Evolutionary conservation across 2,113 vertebrate species (phyloP).

Genomic region (Centropus unirufus): DNA sequence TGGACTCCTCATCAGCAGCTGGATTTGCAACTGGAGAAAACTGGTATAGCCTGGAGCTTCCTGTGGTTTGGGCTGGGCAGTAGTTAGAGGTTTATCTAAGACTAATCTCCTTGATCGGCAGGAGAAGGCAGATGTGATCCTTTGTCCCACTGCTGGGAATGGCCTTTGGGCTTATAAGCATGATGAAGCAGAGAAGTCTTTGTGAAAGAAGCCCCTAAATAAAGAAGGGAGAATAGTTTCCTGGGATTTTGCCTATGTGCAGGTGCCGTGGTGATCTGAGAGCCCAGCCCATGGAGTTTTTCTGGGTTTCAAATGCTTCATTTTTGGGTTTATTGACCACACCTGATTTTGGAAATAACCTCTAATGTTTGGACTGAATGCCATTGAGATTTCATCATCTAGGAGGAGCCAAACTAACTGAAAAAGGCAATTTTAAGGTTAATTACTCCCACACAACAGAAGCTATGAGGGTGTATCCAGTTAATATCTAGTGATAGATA

Average conservation of each 20-base stretch:
- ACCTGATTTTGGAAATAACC: conserved; percentile 22
- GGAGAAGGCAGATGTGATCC: background rate
- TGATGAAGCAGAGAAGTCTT: background rate
- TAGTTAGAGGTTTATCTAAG: background rate
- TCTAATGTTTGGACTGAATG: background rate
- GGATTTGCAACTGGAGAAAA: conserved; percentile 11
- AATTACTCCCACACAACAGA: background rate
- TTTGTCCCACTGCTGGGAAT: background rate
- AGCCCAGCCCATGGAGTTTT: background rate
- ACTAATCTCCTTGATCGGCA: background rate
- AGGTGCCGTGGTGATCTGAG: background rate
- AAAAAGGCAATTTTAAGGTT: background rate
- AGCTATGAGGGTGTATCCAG: background rate
- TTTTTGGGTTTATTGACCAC: background rate
- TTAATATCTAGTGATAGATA: background rate
- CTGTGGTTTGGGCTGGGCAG: background rate
- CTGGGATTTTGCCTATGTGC: background rate
- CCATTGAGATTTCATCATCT: background rate
- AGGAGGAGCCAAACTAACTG: background rate
- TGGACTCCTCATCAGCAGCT: background rate
- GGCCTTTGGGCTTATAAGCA: background rate
- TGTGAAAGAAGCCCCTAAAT: background rate
- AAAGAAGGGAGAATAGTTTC: background rate
- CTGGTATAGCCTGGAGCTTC: background rate
- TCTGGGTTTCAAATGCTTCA: background rate